phyloP scores from a whole-genome alignment of 2,113 vertebrate genomes.

The Pterocles gutturalis region DNA sequence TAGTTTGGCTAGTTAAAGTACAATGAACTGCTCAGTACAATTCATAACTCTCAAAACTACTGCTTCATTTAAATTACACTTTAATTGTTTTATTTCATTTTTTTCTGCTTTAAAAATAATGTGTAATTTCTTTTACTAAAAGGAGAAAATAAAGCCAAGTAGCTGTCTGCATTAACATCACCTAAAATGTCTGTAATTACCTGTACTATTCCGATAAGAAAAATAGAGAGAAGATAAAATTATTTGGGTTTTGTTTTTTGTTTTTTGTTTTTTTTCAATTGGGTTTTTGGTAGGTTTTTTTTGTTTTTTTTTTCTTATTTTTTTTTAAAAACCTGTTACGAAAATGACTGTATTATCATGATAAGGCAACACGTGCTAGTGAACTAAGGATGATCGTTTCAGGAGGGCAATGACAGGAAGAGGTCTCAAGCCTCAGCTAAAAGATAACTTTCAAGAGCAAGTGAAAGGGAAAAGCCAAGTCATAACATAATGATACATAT shows the following conservation, averaged over 20 bases:
- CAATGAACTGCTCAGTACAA: background rate
- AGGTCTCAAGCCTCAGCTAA: background rate
- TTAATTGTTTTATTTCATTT: background rate
- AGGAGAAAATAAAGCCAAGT: background rate
- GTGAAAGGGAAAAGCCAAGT: background rate
- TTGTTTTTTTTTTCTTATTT: background rate
- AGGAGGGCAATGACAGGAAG: background rate
- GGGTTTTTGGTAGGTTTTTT: background rate
- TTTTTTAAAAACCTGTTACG: background rate
- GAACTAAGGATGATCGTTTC: background rate
- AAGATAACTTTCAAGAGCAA: background rate
- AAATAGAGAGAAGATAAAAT: background rate
- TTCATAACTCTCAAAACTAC: background rate
- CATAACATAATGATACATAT: background rate
- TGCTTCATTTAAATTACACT: background rate
- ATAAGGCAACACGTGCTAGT: background rate
- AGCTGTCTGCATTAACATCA: background rate
- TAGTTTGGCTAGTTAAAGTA: background rate
- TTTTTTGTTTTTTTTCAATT: background rate
- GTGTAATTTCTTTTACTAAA: background rate
- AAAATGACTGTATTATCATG: background rate
- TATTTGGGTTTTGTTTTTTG: background rate
- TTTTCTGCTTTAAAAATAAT: background rate
- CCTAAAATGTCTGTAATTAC: background rate
- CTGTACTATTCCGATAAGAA: background rate